A percentile compares a stretch with the other conserved stretches of the same genome.
phyloP scores from a whole-genome alignment of 2,797 vertebrate genomes.

The Pteronotus mesoamericanus region DNA sequence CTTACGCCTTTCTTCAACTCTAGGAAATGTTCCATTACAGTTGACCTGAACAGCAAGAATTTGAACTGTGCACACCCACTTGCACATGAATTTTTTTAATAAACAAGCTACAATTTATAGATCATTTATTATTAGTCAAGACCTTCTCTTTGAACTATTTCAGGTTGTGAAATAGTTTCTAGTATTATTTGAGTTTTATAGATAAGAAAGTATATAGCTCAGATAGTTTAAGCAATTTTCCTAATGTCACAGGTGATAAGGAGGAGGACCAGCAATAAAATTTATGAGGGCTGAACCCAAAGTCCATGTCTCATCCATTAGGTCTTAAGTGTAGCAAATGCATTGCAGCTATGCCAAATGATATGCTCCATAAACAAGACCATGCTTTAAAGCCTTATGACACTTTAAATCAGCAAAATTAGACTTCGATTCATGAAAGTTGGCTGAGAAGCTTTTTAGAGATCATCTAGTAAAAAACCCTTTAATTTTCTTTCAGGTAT shows the following conservation, averaged over 20 bases:
- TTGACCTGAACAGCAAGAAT: neutral
- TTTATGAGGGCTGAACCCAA: neutral
- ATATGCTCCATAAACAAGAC: neutral
- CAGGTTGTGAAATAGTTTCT: neutral
- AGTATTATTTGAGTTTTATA: neutral
- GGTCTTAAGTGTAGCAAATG: neutral
- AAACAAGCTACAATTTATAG: neutral
- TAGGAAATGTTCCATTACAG: neutral
- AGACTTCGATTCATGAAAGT: neutral
- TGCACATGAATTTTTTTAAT: neutral
- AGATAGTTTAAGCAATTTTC: neutral
- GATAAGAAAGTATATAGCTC: neutral
- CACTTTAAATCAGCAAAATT: neutral
- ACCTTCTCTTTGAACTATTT: neutral
- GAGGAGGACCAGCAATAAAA: neutral
- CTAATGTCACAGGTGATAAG: neutral
- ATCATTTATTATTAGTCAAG: neutral
- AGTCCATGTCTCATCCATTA: neutral
- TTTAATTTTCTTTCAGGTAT: neutral
- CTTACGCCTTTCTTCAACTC: slow-evolving; percentile 9
- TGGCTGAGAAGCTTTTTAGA: neutral
- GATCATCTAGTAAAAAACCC: neutral
- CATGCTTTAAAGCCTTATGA: neutral
- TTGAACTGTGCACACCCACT: neutral
- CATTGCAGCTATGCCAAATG: neutral